These are phyloP conservation scores for Drosophila azteca DNA, from an alignment of 1,140 invertebrate genomes.

Conservation along the genomic window DNA sequence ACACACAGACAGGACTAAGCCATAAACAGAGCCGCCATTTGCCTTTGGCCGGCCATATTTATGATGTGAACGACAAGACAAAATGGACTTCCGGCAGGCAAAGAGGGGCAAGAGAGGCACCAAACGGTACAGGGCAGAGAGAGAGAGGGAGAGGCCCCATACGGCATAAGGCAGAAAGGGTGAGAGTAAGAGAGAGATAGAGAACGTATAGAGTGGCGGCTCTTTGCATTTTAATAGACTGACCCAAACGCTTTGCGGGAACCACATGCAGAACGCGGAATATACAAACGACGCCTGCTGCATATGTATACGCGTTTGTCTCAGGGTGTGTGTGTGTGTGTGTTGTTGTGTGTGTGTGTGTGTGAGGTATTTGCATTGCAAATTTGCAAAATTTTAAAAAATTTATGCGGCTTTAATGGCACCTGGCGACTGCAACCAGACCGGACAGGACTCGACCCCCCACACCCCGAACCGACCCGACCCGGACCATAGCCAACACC, in stretches of 20 bases:
- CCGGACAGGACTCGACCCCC: constrained; percentile 3
- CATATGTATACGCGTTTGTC: constrained; percentile 19
- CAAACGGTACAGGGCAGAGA: neutral
- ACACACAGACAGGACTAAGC: constrained; percentile 45
- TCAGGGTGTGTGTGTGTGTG: constrained; percentile 26
- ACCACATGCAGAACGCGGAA: constrained; percentile 73
- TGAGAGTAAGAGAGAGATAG: neutral
- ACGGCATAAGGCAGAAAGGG: too few relatives aligned
- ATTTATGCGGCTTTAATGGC: constrained; percentile 78
- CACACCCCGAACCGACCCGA: constrained; percentile 1
- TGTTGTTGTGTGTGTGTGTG: constrained; percentile 31
- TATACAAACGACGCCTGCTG: constrained; percentile 31
- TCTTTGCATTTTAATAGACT: constrained; percentile 81
- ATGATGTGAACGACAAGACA: constrained; percentile 82
- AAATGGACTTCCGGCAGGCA: constrained; percentile 75
- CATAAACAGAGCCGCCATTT: constrained; percentile 72
- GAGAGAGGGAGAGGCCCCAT: neutral
- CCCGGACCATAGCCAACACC: constrained; percentile 9
- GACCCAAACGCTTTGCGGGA: constrained; percentile 70
- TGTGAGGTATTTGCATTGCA: constrained; percentile 68
- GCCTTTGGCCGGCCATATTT: constrained; percentile 69
- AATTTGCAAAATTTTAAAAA: constrained; percentile 76
- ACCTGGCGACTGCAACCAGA: constrained; percentile 59
- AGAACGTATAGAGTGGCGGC: neutral
- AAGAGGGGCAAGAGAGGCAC: neutral